A percentile compares a stretch with the other conserved stretches of the same genome.
These are phyloP conservation scores for Phataginus tricuspis DNA, from an alignment of 2,797 vertebrate genomes.

Conservation along the genomic window DNA sequence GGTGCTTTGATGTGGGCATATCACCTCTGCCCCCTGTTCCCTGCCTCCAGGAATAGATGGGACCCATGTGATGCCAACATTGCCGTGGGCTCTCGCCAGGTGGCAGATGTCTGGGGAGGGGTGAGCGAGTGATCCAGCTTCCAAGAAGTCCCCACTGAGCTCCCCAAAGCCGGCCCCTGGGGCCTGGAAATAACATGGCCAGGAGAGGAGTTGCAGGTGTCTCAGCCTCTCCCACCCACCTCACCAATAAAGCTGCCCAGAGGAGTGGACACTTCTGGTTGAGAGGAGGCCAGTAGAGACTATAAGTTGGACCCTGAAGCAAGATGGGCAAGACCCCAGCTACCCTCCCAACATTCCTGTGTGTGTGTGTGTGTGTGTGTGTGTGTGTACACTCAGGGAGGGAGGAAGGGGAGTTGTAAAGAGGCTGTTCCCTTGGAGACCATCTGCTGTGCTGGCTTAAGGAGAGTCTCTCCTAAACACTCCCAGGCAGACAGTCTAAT, in stretches of 20 bases:
- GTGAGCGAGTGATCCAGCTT: not conserved
- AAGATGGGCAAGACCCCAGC: not conserved
- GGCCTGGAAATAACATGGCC: not conserved
- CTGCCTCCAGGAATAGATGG: not conserved
- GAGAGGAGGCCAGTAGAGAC: not conserved
- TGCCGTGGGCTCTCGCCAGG: slow-evolving; percentile 8
- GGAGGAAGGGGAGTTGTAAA: not conserved
- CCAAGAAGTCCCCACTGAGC: not conserved
- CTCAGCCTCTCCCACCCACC: not conserved
- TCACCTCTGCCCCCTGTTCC: not conserved
- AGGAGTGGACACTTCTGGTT: not conserved
- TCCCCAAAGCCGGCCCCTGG: not conserved
- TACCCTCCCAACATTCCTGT: not conserved
- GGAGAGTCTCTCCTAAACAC: slow-evolving; percentile 45
- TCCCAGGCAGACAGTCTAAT: slow-evolving; percentile 62
- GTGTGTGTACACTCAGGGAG: too few species aligned
- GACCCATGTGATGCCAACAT: not conserved
- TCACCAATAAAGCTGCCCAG: not conserved
- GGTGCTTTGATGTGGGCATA: not conserved
- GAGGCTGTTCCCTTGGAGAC: slow-evolving; percentile 49
- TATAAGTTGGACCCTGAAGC: not conserved
- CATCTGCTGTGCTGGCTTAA: not conserved
- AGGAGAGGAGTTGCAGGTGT: not conserved
- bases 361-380: not conserved
- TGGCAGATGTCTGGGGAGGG: not conserved